Evolutionary conservation across 2,113 vertebrate species (phyloP).

Genomic region (Melospiza georgiana): DNA sequence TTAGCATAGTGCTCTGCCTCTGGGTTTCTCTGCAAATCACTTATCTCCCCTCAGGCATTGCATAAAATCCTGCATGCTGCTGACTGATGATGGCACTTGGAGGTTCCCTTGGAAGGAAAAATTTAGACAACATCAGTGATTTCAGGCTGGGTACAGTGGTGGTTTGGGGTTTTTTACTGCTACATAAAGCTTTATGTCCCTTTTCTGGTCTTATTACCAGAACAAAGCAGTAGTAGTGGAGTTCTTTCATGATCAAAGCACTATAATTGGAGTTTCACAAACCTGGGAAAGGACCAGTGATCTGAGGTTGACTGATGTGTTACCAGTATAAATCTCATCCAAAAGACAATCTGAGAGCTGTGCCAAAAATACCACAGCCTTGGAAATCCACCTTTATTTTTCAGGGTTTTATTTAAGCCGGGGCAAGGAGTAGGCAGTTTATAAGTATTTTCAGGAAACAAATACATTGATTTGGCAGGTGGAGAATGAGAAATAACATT

Average conservation of each 20-base stretch:
- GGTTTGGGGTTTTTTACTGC: not conserved
- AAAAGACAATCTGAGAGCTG: not conserved
- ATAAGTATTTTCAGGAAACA: not conserved
- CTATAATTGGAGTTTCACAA: conserved; percentile 21
- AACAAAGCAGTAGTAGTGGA: not conserved
- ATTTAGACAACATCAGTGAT: not conserved
- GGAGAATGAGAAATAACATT: not conserved
- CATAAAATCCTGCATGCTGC: not conserved
- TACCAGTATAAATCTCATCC: not conserved
- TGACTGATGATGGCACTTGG: conserved; percentile 6
- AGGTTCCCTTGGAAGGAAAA: conserved; percentile 1
- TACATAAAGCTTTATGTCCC: not conserved
- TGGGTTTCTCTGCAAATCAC: conserved; percentile 46
- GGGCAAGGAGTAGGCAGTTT: not conserved
- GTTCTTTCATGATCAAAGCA: not conserved
- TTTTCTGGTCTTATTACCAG: not conserved
- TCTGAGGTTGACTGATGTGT: not conserved
- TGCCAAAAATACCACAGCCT: not conserved
- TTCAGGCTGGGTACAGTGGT: not conserved
- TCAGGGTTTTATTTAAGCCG: rapidly evolving
- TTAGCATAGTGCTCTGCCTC: conserved; percentile 49
- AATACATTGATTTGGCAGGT: not conserved
- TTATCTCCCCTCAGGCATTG: not conserved
- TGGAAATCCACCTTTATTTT: not conserved
- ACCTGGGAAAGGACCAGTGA: not conserved